Conservation (phyloP, 2,113 vertebrate species). For the Gallinago jamesoni region DNA sequence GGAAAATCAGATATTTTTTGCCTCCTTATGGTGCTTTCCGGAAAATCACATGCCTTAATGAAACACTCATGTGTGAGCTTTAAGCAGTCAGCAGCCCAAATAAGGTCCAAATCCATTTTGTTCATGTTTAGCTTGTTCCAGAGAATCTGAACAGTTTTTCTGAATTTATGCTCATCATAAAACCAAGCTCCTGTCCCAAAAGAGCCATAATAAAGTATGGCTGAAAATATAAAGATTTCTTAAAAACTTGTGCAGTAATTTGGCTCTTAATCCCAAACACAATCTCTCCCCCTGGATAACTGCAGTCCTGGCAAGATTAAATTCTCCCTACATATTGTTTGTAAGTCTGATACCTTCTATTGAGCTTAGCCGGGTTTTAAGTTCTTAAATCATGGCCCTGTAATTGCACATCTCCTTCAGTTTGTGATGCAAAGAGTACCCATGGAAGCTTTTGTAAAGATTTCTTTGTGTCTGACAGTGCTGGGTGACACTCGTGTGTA, state of each 20-base stretch:
- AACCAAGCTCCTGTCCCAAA: constrained; percentile 12
- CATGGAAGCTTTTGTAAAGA: constrained; percentile 20
- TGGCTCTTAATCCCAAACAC: constrained; percentile 51
- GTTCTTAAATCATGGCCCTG: constrained; percentile 57
- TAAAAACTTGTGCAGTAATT: constrained; percentile 48
- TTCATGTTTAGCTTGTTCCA: background rate
- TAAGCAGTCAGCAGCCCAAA: background rate
- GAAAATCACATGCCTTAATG: constrained; percentile 13
- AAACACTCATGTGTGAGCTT: background rate
- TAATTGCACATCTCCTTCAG: constrained; percentile 52
- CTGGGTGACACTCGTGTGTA: background rate
- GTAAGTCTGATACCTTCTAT: constrained; percentile 45
- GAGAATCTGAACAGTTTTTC: background rate
- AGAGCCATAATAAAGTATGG: background rate
- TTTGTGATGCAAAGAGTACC: constrained; percentile 2
- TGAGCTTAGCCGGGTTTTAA: constrained; percentile 50
- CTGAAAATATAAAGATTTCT: constrained; percentile 45
- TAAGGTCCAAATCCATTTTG: constrained; percentile 18
- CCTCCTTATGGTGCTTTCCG: background rate
- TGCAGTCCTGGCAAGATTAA: constrained; percentile 47
- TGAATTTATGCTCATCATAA: constrained; percentile 4
- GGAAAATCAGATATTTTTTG: background rate
- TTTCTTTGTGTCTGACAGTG: background rate
- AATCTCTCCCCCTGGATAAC: constrained; percentile 44
- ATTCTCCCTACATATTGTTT: constrained; percentile 52